A percentile compares a stretch with the other conserved stretches of the same genome.
These are phyloP conservation scores for Cataglyphis rosenhaueri DNA, from an alignment of 2,888 invertebrate species.

Conservation along the genomic window DNA sequence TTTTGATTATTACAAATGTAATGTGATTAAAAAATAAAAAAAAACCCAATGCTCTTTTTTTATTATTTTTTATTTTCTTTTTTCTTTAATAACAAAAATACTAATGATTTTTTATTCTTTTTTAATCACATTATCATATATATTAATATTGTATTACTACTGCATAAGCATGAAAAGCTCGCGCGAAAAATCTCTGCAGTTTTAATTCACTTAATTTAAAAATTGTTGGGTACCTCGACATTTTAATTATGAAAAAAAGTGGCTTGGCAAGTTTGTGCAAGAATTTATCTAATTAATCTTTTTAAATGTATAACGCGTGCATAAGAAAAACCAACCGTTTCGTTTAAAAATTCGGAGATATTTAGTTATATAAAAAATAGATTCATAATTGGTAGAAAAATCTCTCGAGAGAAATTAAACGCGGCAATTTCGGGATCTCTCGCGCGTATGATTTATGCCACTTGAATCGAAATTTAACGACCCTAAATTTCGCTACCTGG, in stretches of 20 bases:
- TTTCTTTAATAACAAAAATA: too few species aligned
- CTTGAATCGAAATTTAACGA: slow-evolving; percentile 24
- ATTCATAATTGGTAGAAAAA: neutral
- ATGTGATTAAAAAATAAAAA: too few species aligned
- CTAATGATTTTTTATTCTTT: too few species aligned
- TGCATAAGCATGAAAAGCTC: neutral
- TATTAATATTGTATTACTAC: neutral
- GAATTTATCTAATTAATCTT: neutral
- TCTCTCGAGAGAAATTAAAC: slow-evolving; percentile 19
- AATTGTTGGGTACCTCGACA: neutral
- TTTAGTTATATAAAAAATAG: neutral
- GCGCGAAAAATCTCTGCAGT: neutral
- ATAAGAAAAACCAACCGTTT: neutral
- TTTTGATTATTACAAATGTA: too few species aligned
- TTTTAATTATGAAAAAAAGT: slow-evolving; percentile 7
- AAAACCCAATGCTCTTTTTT: too few species aligned
- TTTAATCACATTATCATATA: neutral
- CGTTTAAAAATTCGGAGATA: neutral
- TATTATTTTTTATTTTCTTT: too few species aligned
- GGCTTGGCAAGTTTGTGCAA: neutral
- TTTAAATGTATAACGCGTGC: neutral
- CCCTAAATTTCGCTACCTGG: slow-evolving; percentile 19
- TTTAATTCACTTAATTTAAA: slow-evolving; percentile 3
- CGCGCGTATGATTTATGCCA: neutral
- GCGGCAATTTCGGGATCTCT: neutral